Evolutionary conservation across 2,113 vertebrate species (phyloP).

Genomic region (Chloebia gouldiae): DNA sequence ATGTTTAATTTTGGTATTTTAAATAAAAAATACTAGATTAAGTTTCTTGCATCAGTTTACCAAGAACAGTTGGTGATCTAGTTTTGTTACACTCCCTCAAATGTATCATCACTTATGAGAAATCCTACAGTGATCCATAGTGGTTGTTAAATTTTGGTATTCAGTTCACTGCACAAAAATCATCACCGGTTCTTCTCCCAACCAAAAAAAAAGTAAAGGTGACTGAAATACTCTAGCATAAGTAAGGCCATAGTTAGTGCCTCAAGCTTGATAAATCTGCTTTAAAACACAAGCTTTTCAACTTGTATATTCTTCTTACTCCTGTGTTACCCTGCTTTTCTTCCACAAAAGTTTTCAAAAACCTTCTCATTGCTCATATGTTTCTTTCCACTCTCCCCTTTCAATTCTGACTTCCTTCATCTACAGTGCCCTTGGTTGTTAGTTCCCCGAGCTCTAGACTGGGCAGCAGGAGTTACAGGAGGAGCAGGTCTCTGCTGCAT

Average conservation of each 20-base stretch:
- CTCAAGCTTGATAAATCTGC: neutral
- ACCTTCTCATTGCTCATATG: rapidly evolving
- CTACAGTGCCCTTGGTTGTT: neutral
- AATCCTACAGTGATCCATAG: neutral
- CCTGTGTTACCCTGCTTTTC: neutral
- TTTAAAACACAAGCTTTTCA: neutral
- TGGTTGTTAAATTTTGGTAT: neutral
- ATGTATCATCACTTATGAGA: neutral
- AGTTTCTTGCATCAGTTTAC: neutral
- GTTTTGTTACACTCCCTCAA: neutral
- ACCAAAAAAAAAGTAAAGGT: neutral
- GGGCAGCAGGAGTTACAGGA: neutral
- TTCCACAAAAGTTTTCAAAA: neutral
- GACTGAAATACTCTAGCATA: neutral
- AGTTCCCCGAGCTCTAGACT: neutral
- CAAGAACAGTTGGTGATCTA: neutral
- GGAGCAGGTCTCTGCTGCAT: neutral
- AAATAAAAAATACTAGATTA: neutral
- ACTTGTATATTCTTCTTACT: neutral
- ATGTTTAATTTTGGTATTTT: neutral
- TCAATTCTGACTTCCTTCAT: neutral
- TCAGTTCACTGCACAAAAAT: neutral
- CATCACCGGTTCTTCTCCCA: neutral
- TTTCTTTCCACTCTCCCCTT: neutral
- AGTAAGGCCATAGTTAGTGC: neutral